Conservation (phyloP, 2,888 invertebrate genomes). For the Drosophila phalerata region DNA sequence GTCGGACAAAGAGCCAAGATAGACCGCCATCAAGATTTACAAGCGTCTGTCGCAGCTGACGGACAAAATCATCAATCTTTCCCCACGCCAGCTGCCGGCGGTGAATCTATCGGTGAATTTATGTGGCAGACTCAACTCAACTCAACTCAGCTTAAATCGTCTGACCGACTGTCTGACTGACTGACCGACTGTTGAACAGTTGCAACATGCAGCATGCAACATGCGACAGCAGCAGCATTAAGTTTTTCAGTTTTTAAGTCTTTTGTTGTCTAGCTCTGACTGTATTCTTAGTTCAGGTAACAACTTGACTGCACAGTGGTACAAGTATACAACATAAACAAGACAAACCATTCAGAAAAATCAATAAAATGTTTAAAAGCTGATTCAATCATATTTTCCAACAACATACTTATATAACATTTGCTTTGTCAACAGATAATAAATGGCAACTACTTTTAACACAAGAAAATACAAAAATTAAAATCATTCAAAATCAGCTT, state of each 20-base stretch:
- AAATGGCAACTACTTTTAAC: too few species aligned
- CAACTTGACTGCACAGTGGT: slow-evolving; percentile 25
- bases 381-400: not conserved
- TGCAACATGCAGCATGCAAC: slow-evolving; percentile 9
- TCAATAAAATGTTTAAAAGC: not conserved
- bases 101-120: slow-evolving; percentile 60
- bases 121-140: slow-evolving; percentile 47
- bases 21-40: slow-evolving; percentile 57
- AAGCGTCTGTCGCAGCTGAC: slow-evolving; percentile 59
- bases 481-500: too few species aligned
- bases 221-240: too few species aligned
- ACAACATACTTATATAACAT: too few species aligned
- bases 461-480: too few species aligned
- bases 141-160: not conserved
- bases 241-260: slow-evolving; percentile 29
- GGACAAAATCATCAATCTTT: slow-evolving; percentile 73
- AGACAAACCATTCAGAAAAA: not conserved
- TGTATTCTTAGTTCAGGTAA: slow-evolving; percentile 28
- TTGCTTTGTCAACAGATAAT: too few species aligned
- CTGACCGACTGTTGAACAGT: not conserved
- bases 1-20: slow-evolving; percentile 8
- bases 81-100: slow-evolving; percentile 19
- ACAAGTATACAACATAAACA: not conserved
- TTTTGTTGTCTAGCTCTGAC: slow-evolving; percentile 29
- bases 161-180: slow-evolving; percentile 1